Percentiles rank a stretch among this genome's conserved stretches.
phyloP scores from a whole-genome alignment of 1,140 invertebrate genomes.

The Capitella teleta region DNA sequence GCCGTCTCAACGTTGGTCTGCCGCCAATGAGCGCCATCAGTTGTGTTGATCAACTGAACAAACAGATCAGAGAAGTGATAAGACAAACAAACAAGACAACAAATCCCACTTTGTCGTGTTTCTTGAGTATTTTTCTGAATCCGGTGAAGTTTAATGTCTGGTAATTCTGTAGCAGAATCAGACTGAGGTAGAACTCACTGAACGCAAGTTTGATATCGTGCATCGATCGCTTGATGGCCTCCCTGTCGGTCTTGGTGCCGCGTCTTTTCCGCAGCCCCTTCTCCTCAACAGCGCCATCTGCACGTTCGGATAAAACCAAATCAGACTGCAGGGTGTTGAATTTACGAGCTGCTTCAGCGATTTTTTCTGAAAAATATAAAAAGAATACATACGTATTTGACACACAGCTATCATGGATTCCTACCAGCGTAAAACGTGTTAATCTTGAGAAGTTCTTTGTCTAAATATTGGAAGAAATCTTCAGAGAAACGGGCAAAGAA shows the following conservation, averaged over 20 bases:
- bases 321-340: constrained; percentile 83
- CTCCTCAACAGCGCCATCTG: background rate
- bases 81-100: background rate
- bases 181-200: constrained; percentile 95
- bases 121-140: constrained; percentile 99
- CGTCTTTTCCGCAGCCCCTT: background rate
- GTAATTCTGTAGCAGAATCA: constrained; percentile 73
- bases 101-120: constrained; percentile 86
- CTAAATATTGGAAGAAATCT: constrained; percentile 87
- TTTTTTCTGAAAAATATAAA: constrained; percentile 86
- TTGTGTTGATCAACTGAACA: constrained; percentile 34
- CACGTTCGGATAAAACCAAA: constrained; percentile 48
- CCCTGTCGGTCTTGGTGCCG: background rate
- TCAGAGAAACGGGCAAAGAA: constrained; percentile 94
- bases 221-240: constrained; percentile 26
- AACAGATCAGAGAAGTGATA: background rate
- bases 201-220: constrained; percentile 95
- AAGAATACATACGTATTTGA: no score
- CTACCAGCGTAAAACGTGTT: constrained; percentile 91
- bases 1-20: constrained; percentile 83
- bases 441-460: constrained; percentile 90
- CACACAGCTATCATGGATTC: no score
- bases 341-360: constrained; percentile 91
- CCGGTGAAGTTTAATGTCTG: constrained; percentile 96
- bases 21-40: constrained; percentile 60